phyloP scores from a whole-genome alignment of 1,140 invertebrate genomes.

The Plutomurus gul region DNA sequence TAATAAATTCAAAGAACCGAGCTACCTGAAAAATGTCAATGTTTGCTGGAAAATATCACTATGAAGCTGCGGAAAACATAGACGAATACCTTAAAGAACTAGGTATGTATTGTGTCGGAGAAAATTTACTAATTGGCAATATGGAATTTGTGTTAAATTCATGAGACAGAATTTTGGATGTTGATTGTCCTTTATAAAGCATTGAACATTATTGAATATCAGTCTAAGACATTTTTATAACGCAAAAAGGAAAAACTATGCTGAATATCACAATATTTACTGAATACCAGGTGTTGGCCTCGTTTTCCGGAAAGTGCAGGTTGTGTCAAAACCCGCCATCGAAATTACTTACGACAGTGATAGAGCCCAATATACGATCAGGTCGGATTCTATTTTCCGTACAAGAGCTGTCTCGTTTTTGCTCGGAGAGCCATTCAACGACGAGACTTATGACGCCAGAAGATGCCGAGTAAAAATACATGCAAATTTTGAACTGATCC shows the following conservation, averaged over 20 bases:
- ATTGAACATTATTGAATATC: not conserved
- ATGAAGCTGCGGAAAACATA: slow-evolving; percentile 59
- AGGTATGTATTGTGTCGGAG: slow-evolving; percentile 54
- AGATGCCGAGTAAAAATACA: slow-evolving; percentile 12
- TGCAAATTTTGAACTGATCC: too few relatives aligned
- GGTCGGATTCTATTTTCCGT: slow-evolving; percentile 34
- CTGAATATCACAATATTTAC: not conserved
- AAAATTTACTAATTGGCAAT: too few relatives aligned
- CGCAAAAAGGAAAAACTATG: not conserved
- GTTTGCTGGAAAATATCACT: slow-evolving; percentile 59
- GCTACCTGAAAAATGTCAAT: too few relatives aligned
- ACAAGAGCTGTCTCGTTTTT: slow-evolving; percentile 10
- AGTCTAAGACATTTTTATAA: not conserved
- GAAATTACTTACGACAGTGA: slow-evolving; percentile 18
- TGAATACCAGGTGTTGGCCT: slow-evolving; percentile 42
- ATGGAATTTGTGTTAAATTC: too few relatives aligned
- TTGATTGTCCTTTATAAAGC: not conserved
- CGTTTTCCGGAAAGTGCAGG: slow-evolving; percentile 43
- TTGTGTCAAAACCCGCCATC: slow-evolving; percentile 21
- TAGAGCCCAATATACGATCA: slow-evolving; percentile 8
- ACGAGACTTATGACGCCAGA: slow-evolving; percentile 43
- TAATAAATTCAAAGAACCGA: too few relatives aligned
- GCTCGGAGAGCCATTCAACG: slow-evolving; percentile 14
- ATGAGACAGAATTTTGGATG: not conserved
- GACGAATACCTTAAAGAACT: slow-evolving; percentile 61